These are phyloP conservation scores for Brachynemurus nebulosus DNA, from an alignment of 2,888 invertebrate species.

Conservation along the genomic window DNA sequence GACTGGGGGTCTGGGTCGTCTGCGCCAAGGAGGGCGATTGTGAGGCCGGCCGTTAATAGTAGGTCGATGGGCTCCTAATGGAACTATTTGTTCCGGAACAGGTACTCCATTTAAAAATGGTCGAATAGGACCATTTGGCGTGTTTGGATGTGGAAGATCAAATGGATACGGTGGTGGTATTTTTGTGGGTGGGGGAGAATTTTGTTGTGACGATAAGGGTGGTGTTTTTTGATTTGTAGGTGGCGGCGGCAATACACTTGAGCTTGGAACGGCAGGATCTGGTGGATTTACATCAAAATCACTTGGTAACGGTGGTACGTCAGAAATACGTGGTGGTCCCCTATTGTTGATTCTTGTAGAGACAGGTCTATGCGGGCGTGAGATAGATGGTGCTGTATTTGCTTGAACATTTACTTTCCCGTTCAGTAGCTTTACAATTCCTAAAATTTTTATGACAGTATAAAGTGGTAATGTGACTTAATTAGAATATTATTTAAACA, in stretches of 20 bases:
- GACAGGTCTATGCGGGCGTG: slow-evolving; percentile 51
- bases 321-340: slow-evolving; percentile 75
- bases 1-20: slow-evolving; percentile 40
- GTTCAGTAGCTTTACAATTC: slow-evolving; percentile 74
- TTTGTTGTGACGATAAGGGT: slow-evolving; percentile 32
- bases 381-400: slow-evolving; percentile 45
- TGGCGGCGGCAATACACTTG: slow-evolving; percentile 27
- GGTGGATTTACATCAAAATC: slow-evolving; percentile 44
- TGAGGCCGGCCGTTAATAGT: slow-evolving; percentile 31
- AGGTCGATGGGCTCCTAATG: slow-evolving; percentile 39
- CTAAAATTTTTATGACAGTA: too few relatives aligned
- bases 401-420: slow-evolving; percentile 79
- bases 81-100: slow-evolving; percentile 59
- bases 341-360: slow-evolving; percentile 76
- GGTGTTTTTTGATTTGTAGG: slow-evolving; percentile 35
- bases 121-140: slow-evolving; percentile 37
- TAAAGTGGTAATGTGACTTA: too few relatives aligned
- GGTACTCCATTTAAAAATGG: slow-evolving; percentile 55
- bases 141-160: slow-evolving; percentile 47
- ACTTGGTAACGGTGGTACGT: slow-evolving; percentile 55
- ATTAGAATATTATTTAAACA: too few relatives aligned
- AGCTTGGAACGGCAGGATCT: slow-evolving; percentile 6
- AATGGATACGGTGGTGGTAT: slow-evolving; percentile 62
- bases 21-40: slow-evolving; percentile 50
- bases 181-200: slow-evolving; percentile 31